Base-by-base conservation (phyloP, 2,113 vertebrate species). In the Argyrosomus japonicus region DNA sequence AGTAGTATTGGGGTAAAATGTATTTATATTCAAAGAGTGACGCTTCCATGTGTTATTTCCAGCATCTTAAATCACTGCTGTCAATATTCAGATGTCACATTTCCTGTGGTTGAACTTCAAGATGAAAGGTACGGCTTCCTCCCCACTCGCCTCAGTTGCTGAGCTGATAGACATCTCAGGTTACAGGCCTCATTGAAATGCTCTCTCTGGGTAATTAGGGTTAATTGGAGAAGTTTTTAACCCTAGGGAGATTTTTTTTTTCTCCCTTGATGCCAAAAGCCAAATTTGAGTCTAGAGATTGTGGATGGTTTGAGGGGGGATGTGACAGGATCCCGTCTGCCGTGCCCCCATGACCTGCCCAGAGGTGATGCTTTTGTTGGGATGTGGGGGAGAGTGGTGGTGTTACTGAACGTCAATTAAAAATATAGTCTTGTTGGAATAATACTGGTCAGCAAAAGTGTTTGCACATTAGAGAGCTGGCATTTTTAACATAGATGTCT, bases 141-240 rank as follows among this genome's bases (percentile, higher is more conserved):
- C 75, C 70, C 77, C 40, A 83, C 84, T 80, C 18, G 25, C 64
- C 80, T 77, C 84, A 80, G 82, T 51, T 68, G 81, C 81, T 79
- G 69, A 84, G 45, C 78, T 93, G 89, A 86, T 83, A 90, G 74
- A 85, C 92, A 85, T 92, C 94, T 95, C 94, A 87, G 83, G 87
- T 95, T 96, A 89, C 95, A 83, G 79, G 89, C 77, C 78, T 92
- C 73, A 85, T 82, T 94, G 88, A 92, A 93, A 91, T 82, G 87
- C 88, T 82, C 84, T 85, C 74, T 93, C 88, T 73, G 85, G 65
- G 88, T 95, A 95, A 96, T 95, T 90, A 94, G 92, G 95, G 94
- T 95, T 95, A 94, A 96, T 95, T 94, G 91, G 91, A 89, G 89
- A 91, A 53, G 83, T 87, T 94, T 95, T 94, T 93, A 85, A 94